phyloP scores from a whole-genome alignment of 2,797 vertebrate genomes.

The Gastrophryne carolinensis region DNA sequence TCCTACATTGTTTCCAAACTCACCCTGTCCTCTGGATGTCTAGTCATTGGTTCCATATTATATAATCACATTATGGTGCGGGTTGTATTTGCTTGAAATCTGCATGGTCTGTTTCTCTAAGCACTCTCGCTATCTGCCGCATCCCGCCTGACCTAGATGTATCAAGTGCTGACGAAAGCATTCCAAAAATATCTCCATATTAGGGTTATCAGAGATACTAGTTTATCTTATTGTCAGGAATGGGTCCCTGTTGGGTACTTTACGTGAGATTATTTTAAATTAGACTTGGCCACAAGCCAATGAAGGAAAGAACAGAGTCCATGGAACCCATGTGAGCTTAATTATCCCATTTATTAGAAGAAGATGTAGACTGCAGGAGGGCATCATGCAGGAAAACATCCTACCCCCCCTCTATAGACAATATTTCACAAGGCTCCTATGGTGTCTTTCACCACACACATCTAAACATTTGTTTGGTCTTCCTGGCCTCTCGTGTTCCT shows the following conservation, averaged over 20 bases:
- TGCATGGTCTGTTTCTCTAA: background rate
- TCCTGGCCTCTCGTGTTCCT: too few species aligned
- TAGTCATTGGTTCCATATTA: background rate
- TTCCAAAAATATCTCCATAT: slow-evolving; percentile 26
- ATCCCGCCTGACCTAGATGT: slow-evolving; percentile 11
- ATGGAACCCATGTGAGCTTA: too few species aligned
- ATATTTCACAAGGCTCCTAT: too few species aligned
- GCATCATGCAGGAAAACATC: too few species aligned
- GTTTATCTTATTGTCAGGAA: slow-evolving; percentile 4
- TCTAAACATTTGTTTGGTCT: too few species aligned
- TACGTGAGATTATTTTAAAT: background rate
- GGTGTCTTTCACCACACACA: too few species aligned
- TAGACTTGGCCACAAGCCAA: background rate
- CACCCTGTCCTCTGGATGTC: background rate
- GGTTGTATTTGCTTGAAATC: background rate
- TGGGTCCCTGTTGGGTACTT: background rate
- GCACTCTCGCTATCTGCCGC: background rate
- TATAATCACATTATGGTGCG: background rate
- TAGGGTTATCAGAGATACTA: background rate
- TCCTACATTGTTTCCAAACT: background rate
- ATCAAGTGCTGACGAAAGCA: slow-evolving; percentile 9
- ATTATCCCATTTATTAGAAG: too few species aligned
- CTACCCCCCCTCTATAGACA: too few species aligned
- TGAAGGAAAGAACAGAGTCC: too few species aligned
- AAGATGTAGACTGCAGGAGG: too few species aligned